These are phyloP conservation scores for Neoarius graeffei DNA, from an alignment of 2,113 vertebrate species.

Conservation along the genomic window DNA sequence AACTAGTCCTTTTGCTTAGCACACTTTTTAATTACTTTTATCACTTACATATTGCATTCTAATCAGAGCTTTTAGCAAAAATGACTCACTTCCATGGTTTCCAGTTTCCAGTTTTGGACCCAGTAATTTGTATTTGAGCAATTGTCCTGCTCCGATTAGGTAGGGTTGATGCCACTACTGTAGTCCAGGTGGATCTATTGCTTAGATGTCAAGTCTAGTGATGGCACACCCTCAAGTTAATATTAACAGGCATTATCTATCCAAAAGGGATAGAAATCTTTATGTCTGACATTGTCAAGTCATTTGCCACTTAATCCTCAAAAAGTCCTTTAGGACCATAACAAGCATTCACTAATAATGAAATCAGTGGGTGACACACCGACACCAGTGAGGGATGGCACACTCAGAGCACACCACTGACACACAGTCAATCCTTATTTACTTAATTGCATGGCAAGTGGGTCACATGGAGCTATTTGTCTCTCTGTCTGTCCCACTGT, in stretches of 20 bases:
- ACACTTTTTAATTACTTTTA: not conserved
- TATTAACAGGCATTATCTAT: constrained; percentile 20
- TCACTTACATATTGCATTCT: not conserved
- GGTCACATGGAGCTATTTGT: constrained; percentile 58
- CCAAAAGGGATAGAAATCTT: constrained; percentile 30
- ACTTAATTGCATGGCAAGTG: constrained; percentile 61
- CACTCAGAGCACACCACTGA: constrained; percentile 44
- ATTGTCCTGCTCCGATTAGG: not conserved
- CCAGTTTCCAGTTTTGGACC: not conserved
- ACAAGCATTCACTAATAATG: constrained; percentile 53
- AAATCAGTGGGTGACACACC: constrained; percentile 53
- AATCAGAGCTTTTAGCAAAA: not conserved
- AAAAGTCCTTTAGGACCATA: constrained; percentile 54
- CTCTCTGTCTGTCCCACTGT: constrained; percentile 57
- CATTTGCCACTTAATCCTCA: constrained; percentile 47
- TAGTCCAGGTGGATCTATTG: constrained; percentile 21
- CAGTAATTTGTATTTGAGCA: not conserved
- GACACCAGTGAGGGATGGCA: constrained; percentile 50
- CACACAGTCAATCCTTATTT: constrained; percentile 62
- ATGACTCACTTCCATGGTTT: not conserved
- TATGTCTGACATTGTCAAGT: constrained; percentile 27
- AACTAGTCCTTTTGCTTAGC: not conserved
- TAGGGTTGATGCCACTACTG: not conserved
- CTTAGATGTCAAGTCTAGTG: constrained; percentile 25
- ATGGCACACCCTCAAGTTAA: constrained; percentile 31